phyloP scores from a whole-genome alignment of 2,113 vertebrate species.

The Halcyon senegalensis region DNA sequence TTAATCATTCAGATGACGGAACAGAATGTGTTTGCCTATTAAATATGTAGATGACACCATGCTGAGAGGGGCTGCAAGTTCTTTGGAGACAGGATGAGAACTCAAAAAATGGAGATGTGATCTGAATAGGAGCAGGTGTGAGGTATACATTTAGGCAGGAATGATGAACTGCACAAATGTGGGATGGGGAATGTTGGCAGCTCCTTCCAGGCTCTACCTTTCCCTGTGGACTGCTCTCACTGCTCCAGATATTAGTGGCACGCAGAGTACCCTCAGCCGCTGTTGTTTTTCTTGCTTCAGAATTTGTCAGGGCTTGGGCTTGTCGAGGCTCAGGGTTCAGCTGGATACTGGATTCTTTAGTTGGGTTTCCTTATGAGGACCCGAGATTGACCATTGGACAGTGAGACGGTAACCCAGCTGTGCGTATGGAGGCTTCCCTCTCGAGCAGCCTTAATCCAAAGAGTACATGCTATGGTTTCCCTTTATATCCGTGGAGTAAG shows the following conservation, averaged over 20 bases:
- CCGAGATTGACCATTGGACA: background rate
- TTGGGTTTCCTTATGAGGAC: slow-evolving; percentile 32
- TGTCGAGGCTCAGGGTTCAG: background rate
- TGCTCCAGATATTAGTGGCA: background rate
- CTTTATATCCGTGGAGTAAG: background rate
- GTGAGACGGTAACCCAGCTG: background rate
- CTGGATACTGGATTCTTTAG: background rate
- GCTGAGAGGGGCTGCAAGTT: background rate
- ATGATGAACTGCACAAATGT: slow-evolving; percentile 72
- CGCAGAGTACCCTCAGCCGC: background rate
- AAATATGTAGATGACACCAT: slow-evolving; percentile 63
- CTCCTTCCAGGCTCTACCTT: slow-evolving; percentile 62
- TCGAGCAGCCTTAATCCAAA: background rate
- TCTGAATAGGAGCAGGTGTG: slow-evolving; percentile 70
- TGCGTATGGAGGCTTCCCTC: background rate
- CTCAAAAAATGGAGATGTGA: slow-evolving; percentile 72
- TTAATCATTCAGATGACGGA: slow-evolving; percentile 62
- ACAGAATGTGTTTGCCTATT: slow-evolving; percentile 69
- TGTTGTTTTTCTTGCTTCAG: slow-evolving; percentile 33
- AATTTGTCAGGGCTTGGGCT: slow-evolving; percentile 17
- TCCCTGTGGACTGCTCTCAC: background rate
- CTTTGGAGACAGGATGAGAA: slow-evolving; percentile 44
- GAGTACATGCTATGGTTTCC: background rate
- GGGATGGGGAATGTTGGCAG: slow-evolving; percentile 66
- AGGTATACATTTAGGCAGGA: slow-evolving; percentile 69